Evolutionary conservation across 2,888 invertebrate species (phyloP), one percentile per base, ranked within the genome.

Genomic region (Polylopha cassiicola): DNA sequence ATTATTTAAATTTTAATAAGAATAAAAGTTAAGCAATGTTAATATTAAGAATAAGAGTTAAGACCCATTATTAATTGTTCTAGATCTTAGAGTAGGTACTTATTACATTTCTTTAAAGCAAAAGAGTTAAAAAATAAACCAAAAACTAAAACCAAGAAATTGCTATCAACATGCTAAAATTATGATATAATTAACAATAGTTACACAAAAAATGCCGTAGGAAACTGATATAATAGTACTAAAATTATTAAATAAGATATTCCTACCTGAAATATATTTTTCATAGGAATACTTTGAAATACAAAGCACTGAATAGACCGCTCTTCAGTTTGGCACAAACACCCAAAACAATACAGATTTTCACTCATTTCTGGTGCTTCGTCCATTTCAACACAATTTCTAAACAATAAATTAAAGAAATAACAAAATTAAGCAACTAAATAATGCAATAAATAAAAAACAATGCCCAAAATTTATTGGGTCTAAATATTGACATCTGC

Each of bases 251-350:
- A n/a, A n/a, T n/a, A n/a, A n/a, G n/a, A n/a, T 6, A 14, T 7
- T 38, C 1, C 48, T 65, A 79, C 80, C 74, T 70, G 70, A 26
- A 80, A 64, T 44, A 72, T 44, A n/a, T 59, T 46, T 48, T 61
- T 70, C 6, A 78, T 46, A 14, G 58, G 43, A n/a, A 57, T 63
- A 45, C 56, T 61, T 44, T 58, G 51, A 18, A 78, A 46, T 27
- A 51, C 44, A 43, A 62, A 65, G 9, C 48, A 45, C n/a, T 61
- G 48, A 30, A 73, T 34, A 33, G 44, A 32, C 24, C 42, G 53
- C 18, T 65, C 65, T 13, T 58, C 54, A n/a, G 44, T 53, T 16
- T 29, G 44, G 39, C 50, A 46, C 18, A 80, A 55, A 57, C 80
- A 80, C 1, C 69, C 66, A 9, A 66, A 51, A 49, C 79, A 79